Conservation (phyloP, 2,888 invertebrate genomes). For the Caenorhabditis virilis region DNA sequence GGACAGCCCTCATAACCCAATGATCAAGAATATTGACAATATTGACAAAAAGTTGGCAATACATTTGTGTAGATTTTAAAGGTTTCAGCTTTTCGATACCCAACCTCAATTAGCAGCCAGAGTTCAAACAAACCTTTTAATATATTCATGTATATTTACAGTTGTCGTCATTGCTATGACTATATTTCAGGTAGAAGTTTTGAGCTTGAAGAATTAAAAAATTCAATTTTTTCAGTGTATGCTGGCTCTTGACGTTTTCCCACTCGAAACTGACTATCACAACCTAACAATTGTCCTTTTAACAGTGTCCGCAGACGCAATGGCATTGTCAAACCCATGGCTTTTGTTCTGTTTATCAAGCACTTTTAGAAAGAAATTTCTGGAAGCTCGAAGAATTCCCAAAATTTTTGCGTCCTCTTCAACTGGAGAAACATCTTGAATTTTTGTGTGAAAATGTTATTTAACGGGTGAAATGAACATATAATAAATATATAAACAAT, state of each 20-base stretch:
- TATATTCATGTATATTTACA: constrained; percentile 47
- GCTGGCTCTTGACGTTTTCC: constrained; percentile 34
- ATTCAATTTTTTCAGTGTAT: constrained; percentile 35
- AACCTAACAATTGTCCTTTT: constrained; percentile 24
- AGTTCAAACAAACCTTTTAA: constrained; percentile 44
- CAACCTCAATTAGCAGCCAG: constrained; percentile 32
- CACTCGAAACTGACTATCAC: constrained; percentile 22
- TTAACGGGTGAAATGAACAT: too few species aligned
- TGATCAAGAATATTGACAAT: too few species aligned
- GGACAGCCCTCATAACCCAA: too few species aligned
- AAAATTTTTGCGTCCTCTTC: constrained; percentile 24
- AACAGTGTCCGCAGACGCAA: constrained; percentile 37
- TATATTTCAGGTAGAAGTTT: constrained; percentile 30
- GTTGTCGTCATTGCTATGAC: constrained; percentile 40
- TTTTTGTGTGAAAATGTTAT: background rate
- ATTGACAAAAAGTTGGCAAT: background rate
- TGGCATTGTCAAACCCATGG: constrained; percentile 48
- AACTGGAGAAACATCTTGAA: constrained; percentile 20
- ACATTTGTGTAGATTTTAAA: background rate
- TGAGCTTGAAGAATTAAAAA: background rate
- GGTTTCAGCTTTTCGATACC: constrained; percentile 35
- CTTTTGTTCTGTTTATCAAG: constrained; percentile 39
- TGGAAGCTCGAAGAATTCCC: constrained; percentile 12
- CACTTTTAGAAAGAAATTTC: constrained; percentile 29
- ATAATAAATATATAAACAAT: background rate